Base-by-base conservation (phyloP, 2,888 invertebrate species). In the Mythimna pallens region DNA sequence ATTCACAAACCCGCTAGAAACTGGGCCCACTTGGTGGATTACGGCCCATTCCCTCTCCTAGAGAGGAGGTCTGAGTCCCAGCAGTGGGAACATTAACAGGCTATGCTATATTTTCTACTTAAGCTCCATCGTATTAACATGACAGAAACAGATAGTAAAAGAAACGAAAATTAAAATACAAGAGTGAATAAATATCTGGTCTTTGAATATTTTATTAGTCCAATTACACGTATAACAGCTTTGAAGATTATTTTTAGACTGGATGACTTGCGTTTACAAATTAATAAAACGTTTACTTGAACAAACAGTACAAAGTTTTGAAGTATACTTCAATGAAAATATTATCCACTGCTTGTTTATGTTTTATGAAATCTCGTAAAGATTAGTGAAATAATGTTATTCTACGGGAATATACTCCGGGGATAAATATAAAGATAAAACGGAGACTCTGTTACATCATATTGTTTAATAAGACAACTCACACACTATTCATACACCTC, bases 181-280 rank as follows among this genome's bases (percentile, higher is more conserved):
- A 47, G 12, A 47, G 36, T 14, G 3, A 59, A 17, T 52, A 64
- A 22, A 52, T 20, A 1, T 5, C 25, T 64, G 25, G 14, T 36
- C 25, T 65, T 59, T 59, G 47, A 75, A 54, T 17, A 52, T 54
- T 7, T 61, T 14, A 65, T 74, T 59, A 64, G 25, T 47, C 74
- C 5, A 47, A 47, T 65, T 47, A 65, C n/a, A 57, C 10, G 54
- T 34, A n/a, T 9, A 66, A 50, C 22, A 20, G 20, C 47, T 76
- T 30, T 30, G 43, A 34, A 50, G 20, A 43, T 1, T 63, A 22
- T 50, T 50, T 36, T 52, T 52, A 64, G 30, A 47, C 36, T 43
- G 6, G n/a, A 36, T 12, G 65, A 65, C 36, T 52, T 30, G 7
- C 5, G 55, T 63, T 58, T 63, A 40, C 8, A 57, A 63, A 63